Percentiles rank a stretch among this genome's conserved stretches.
Evolutionary conservation across 2,113 vertebrate species (phyloP).

Genomic region (Etia nguti): DNA sequence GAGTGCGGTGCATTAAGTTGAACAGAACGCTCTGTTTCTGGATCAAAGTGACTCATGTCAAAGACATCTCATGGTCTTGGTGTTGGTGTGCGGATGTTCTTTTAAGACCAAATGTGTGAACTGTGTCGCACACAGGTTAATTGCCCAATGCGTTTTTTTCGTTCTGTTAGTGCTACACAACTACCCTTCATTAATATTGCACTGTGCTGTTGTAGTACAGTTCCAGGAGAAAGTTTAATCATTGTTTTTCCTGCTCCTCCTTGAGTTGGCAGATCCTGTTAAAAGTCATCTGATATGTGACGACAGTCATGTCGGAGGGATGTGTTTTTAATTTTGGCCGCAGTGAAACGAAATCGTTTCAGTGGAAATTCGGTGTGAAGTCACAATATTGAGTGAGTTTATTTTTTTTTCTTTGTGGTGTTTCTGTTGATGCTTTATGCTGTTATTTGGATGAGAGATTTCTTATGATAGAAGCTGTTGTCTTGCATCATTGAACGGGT

Average conservation of each 20-base stretch:
- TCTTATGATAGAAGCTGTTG: background rate
- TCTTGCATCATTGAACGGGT: background rate
- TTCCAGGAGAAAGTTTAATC: background rate
- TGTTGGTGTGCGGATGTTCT: background rate
- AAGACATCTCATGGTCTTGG: conserved; percentile 3
- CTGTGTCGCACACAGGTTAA: background rate
- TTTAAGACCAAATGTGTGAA: background rate
- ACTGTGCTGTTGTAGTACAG: background rate
- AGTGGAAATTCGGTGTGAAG: background rate
- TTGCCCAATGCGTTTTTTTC: background rate
- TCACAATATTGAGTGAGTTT: background rate
- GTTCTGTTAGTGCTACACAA: background rate
- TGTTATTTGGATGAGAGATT: background rate
- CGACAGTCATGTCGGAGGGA: background rate
- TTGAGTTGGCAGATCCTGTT: background rate
- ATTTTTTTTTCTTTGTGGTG: background rate
- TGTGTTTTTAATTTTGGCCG: too few relatives aligned
- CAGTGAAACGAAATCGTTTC: too few relatives aligned
- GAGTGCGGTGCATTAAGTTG: conserved; percentile 10
- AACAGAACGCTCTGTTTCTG: conserved; percentile 10
- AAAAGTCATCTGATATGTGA: background rate
- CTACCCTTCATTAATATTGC: background rate
- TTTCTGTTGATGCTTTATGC: background rate
- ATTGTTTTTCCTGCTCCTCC: background rate
- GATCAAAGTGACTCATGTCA: conserved; percentile 51